Evolutionary conservation across 2,113 vertebrate genomes (phyloP), one percentile per base, ranked within the genome.

Genomic region (Tragelaphus buxtoni): DNA sequence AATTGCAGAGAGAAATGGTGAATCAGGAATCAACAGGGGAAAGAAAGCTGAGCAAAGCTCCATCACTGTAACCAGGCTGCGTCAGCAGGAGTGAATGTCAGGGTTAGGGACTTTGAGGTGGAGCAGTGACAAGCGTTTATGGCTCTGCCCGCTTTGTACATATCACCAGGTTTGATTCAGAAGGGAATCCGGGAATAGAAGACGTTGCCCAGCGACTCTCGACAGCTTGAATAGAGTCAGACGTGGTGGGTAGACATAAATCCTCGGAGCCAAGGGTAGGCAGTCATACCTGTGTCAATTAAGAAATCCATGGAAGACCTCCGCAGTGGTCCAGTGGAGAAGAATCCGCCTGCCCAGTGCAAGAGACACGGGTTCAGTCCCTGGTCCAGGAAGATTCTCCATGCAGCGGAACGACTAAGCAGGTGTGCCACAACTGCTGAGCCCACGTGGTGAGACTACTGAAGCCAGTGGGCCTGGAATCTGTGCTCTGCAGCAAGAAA

Each of bases 51-150:
- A 88, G 32, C 20, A 13, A 69, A 88, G 20, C 6, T 47, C 76
- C 47, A 51, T 26, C 45, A 8, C 3, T 13, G 1, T 42, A 42
- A 61, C 6, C 45, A 63, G 22, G 17, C 2, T n/a, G n/a, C 3
- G 0, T 17, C 18, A 47, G 53, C 7, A 14, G 74, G 63, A 3
- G 24, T 5, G 55, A 28, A 22, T 56, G 30, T 16, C 30, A 11
- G 51, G 6, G 8, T 58, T 20, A 32, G 28, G 28, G 18, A 51
- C 28, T 5, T 10, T 17, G 9, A 4, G 7, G 24, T 45, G 1
- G 16, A 4, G 12, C 8, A 13, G 0, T 30, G 9, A 32, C 42
- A 30, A 11, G 17, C 12, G 39, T n/a, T 20, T 5, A 9, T 24
- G 11, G 2, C 24, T 53, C 17, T 45, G 24, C 1, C 1, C 26